Base-by-base conservation (phyloP, 1,140 invertebrate species). In the Drosophila pectinifera region DNA sequence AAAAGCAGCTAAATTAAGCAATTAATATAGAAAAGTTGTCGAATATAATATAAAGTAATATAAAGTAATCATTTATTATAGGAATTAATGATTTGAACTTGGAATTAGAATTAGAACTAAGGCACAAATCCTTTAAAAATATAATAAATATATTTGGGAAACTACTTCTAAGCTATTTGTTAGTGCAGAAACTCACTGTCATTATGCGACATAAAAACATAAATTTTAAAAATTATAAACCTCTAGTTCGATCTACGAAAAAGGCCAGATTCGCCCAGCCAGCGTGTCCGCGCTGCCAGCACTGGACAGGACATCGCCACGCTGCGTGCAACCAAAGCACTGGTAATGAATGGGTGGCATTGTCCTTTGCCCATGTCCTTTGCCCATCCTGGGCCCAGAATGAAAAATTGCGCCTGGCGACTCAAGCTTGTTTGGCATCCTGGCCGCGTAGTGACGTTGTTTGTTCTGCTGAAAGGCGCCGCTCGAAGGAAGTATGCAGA, bases 391-490 rank as follows among this genome's bases (percentile, higher is more conserved):
- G 59, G 57, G 56, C 39, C 55, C 63, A 36, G 68, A 84, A 88
- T 88, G 84, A 88, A 88, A 88, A 88, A 88, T 88, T 89, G 85
- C 84, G 68, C 48, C 61, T 46, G 55, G 76, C 58, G 58, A 72
- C 84, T 89, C 80, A 78, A 79, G 84, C 84, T 89, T 88, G 80
- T 89, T 88, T 89, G 84, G 84, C 80, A 89, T 79, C 80, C 76
- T 63, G 84, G 84, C 80, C 77, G 84, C 80, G 68, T 89, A 69
- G 80, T 83, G 77, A 84, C 84, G 86, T 89, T 88, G 84, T 88
- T 88, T 88, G 84, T 67, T 51, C 76, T 67, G 58, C 45, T 61
- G 64, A 43, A 65, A 75, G 48, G 78, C 54, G 38, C 42, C 38
- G 51, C 5, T 42, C 39, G 31, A 51, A 69, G 53, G 39, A 64